Conservation (phyloP, 2,797 vertebrate genomes). For the Dipus sagitta region DNA sequence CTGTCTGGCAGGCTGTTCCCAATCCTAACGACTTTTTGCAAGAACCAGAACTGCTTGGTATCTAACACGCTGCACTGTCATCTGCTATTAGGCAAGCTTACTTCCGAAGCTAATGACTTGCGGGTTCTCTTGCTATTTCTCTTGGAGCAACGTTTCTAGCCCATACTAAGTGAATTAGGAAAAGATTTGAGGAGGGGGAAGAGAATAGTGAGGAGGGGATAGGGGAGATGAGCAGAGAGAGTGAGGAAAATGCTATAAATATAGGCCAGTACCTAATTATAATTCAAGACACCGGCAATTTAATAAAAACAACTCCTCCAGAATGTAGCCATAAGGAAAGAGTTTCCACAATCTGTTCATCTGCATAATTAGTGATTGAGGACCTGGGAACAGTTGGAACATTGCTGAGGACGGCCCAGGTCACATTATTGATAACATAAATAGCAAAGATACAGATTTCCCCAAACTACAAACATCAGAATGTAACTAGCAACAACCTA, state of each 20-base stretch:
- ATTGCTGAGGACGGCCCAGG: conserved; percentile 87
- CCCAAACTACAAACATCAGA: conserved; percentile 87
- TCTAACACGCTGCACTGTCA: conserved; percentile 39
- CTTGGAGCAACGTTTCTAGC: conserved; percentile 54
- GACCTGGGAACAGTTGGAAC: conserved; percentile 90
- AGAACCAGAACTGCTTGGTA: conserved; percentile 70
- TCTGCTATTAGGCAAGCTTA: conserved; percentile 62
- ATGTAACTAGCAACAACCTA: conserved; percentile 85
- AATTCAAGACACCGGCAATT: conserved; percentile 86
- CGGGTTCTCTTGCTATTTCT: conserved; percentile 19
- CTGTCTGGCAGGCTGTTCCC: conserved; percentile 53
- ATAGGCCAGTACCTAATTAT: conserved; percentile 81
- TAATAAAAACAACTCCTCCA: conserved; percentile 86
- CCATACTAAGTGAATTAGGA: not conserved
- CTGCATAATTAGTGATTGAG: conserved; percentile 90
- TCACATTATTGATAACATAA: conserved; percentile 88
- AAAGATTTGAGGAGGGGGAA: not conserved
- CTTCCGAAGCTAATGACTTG: conserved; percentile 65
- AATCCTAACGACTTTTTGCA: conserved; percentile 69
- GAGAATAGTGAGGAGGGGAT: not conserved
- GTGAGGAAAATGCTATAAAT: conserved; percentile 56
- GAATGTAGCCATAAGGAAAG: conserved; percentile 89
- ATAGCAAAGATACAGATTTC: conserved; percentile 89
- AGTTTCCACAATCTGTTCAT: conserved; percentile 90
- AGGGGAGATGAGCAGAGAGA: not conserved